Percentiles rank a stretch among this genome's conserved stretches.
Evolutionary conservation across 2,888 invertebrate species (phyloP).

Genomic region (Calephelis perditalis): DNA sequence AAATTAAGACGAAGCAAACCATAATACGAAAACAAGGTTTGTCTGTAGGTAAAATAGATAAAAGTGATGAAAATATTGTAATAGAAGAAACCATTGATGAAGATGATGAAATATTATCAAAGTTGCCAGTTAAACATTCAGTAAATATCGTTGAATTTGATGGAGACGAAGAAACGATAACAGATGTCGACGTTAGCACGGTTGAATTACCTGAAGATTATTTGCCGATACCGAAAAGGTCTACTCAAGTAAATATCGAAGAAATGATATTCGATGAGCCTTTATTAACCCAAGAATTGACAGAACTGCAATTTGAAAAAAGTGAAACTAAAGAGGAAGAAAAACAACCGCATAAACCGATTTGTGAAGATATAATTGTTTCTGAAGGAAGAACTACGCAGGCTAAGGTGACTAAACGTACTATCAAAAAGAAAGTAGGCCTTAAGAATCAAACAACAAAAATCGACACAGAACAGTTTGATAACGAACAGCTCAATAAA

Average conservation of each 20-base stretch:
- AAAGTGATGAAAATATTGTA: constrained; percentile 59
- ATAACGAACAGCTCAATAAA: no score
- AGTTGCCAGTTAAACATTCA: constrained; percentile 36
- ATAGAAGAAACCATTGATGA: constrained; percentile 73
- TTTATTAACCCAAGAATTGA: neutral
- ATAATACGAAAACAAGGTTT: constrained; percentile 66
- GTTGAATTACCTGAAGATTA: constrained; percentile 17
- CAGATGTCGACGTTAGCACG: constrained; percentile 40
- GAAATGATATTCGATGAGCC: constrained; percentile 18
- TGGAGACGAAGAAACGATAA: constrained; percentile 39
- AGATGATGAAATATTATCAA: constrained; percentile 38
- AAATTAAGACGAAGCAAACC: constrained; percentile 78
- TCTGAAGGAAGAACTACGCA: no score
- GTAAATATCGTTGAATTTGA: constrained; percentile 62
- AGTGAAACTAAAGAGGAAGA: constrained; percentile 1
- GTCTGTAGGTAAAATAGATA: constrained; percentile 23
- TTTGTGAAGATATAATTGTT: no score
- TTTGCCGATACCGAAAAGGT: constrained; percentile 13
- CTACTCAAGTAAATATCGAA: constrained; percentile 20
- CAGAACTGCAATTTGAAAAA: neutral
- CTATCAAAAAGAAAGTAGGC: no score
- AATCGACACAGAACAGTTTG: no score
- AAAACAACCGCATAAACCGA: no score
- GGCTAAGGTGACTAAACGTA: no score
- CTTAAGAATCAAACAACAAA: no score